These are phyloP conservation scores for Candidula unifasciata DNA, from an alignment of 2,888 invertebrate species.

Conservation along the genomic window DNA sequence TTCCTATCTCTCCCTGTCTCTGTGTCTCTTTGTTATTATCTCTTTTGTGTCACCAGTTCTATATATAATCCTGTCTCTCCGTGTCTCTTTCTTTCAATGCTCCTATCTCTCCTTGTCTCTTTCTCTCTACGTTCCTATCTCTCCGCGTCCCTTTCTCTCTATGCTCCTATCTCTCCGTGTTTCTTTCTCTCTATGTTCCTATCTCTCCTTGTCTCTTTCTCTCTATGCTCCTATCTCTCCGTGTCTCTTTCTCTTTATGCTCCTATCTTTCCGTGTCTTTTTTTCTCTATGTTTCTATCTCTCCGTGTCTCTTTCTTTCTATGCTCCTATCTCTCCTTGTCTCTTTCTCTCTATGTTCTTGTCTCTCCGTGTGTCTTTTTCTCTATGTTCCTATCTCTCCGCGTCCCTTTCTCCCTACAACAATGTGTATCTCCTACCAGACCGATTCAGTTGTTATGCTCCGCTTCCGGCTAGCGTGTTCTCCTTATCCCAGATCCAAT, in stretches of 20 bases:
- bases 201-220: too few relatives aligned
- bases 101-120: not conserved
- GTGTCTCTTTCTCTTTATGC: too few relatives aligned
- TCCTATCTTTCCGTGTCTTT: too few relatives aligned
- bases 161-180: not conserved
- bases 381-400: too few relatives aligned
- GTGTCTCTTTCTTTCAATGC: not conserved
- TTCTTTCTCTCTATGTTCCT: not conserved
- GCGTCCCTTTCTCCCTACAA: not conserved
- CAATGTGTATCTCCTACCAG: too few relatives aligned
- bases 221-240: too few relatives aligned
- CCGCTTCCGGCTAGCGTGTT: not conserved
- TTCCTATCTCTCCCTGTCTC: not conserved
- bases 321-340: too few relatives aligned
- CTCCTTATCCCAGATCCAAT: slow-evolving; percentile 17
- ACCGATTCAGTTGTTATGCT: too few relatives aligned
- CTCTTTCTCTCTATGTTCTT: too few relatives aligned
- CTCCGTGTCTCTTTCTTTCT: too few relatives aligned
- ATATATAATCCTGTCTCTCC: not conserved
- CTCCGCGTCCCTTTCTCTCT: not conserved
- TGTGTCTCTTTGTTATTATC: not conserved
- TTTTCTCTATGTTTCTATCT: too few relatives aligned
- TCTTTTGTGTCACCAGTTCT: not conserved
- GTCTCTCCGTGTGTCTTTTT: too few relatives aligned
- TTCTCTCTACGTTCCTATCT: not conserved